Conservation (phyloP, 2,888 invertebrate genomes). For the Platycheirus albimanus region DNA sequence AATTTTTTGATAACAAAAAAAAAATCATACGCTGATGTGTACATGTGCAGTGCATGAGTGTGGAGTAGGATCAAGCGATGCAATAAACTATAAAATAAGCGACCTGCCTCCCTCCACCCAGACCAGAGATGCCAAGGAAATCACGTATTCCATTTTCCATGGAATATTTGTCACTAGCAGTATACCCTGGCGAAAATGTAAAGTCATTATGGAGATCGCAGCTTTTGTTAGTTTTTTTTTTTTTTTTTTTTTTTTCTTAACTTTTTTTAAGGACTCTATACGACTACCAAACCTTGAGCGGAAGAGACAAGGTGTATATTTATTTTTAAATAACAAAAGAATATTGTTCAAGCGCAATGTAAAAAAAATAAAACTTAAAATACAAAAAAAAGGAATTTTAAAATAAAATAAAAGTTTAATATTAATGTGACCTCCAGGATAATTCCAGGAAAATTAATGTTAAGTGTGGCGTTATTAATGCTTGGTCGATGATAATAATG, state of each 20-base stretch:
- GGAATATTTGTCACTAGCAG: slow-evolving; percentile 55
- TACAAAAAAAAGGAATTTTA: slow-evolving; percentile 5
- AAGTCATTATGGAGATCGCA: slow-evolving; percentile 56
- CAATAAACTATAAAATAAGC: slow-evolving; percentile 42
- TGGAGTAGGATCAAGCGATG: slow-evolving; percentile 13
- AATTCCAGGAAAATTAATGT: slow-evolving; percentile 45
- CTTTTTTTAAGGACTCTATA: background rate
- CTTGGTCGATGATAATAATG: slow-evolving; percentile 59
- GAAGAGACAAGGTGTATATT: slow-evolving; percentile 14
- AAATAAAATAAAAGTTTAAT: slow-evolving; percentile 56
- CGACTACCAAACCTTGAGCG: background rate
- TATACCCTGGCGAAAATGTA: slow-evolving; percentile 53
- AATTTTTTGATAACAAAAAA: slow-evolving; percentile 26
- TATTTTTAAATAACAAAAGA: slow-evolving; percentile 50
- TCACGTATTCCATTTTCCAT: slow-evolving; percentile 47
- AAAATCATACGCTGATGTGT: slow-evolving; percentile 7
- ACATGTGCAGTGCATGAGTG: background rate
- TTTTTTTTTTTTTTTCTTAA: no score
- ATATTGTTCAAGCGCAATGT: slow-evolving; percentile 21
- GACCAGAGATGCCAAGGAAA: slow-evolving; percentile 27
- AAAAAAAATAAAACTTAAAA: slow-evolving; percentile 14
- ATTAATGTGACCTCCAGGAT: slow-evolving; percentile 59
- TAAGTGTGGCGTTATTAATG: slow-evolving; percentile 69
- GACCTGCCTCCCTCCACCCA: slow-evolving; percentile 16
- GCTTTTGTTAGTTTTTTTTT: slow-evolving; percentile 23